Evolutionary conservation across 2,113 vertebrate genomes (phyloP).

Genomic region (Edolisoma coerulescens): DNA sequence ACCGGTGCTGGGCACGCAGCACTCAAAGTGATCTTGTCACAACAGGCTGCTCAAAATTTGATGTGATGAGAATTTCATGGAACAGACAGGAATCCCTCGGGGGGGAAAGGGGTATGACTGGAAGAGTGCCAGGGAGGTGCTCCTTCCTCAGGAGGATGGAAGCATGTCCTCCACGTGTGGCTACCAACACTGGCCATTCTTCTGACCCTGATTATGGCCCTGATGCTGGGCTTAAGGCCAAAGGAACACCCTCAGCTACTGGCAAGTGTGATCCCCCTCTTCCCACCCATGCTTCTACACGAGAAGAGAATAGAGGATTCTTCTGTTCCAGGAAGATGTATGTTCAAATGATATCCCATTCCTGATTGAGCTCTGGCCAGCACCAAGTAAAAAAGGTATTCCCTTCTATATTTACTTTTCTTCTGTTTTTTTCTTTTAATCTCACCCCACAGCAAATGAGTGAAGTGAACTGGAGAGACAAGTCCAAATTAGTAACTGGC

Average conservation of each 20-base stretch:
- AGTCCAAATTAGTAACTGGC: constrained; percentile 24
- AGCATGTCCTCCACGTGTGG: not conserved
- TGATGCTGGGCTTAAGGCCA: not conserved
- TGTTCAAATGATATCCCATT: not conserved
- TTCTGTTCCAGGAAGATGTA: not conserved
- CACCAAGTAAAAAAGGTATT: not conserved
- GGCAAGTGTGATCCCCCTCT: not conserved
- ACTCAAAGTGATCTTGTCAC: not conserved
- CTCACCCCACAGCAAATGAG: not conserved
- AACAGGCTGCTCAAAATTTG: not conserved
- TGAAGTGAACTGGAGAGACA: constrained; percentile 12
- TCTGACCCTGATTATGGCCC: not conserved
- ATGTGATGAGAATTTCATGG: not conserved
- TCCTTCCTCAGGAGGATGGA: not conserved
- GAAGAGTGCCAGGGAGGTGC: not conserved
- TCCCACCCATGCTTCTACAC: not conserved
- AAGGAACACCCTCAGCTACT: not conserved
- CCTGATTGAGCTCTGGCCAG: not conserved
- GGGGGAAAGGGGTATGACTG: not conserved
- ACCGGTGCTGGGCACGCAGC: fast-evolving
- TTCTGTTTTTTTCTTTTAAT: not conserved
- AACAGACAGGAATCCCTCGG: not conserved
- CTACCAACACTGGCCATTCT: not conserved
- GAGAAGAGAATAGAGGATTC: not conserved
- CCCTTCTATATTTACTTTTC: not conserved